Evolutionary conservation across 2,797 vertebrate species (phyloP).

Genomic region (Cirrhinus mrigala): DNA sequence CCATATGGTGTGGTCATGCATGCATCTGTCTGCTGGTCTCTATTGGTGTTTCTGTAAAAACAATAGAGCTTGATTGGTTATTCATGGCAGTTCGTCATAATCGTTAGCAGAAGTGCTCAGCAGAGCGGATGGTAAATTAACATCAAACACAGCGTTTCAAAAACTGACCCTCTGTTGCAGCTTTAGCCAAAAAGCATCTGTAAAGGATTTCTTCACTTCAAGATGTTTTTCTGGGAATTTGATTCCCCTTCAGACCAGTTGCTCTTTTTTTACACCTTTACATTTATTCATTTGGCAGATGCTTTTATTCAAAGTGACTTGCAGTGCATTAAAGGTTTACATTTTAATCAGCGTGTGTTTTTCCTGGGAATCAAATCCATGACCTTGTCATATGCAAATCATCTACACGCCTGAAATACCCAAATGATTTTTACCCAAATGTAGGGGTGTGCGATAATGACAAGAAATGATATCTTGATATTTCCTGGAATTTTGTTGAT

Average conservation of each 20-base stretch:
- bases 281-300: neutral
- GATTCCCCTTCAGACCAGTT: neutral
- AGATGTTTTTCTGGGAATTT: neutral
- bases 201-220: neutral
- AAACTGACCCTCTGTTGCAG: neutral
- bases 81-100: neutral
- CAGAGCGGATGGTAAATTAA: neutral
- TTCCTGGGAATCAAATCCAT: neutral
- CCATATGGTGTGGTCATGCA: slow-evolving; percentile 44
- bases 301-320: slow-evolving; percentile 2
- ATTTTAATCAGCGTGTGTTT: slow-evolving; percentile 8
- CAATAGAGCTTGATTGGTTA: slow-evolving; percentile 21
- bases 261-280: neutral
- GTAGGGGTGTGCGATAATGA: no score
- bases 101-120: slow-evolving; percentile 21
- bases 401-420: neutral
- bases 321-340: neutral
- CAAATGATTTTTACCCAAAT: neutral
- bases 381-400: neutral
- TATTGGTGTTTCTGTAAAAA: slow-evolving; percentile 31
- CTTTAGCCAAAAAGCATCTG: slow-evolving; percentile 15
- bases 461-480: no score
- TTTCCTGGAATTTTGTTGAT: no score
- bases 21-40: slow-evolving; percentile 39
- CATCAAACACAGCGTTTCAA: neutral